These are phyloP conservation scores for Hydrophis major DNA, from an alignment of 2,797 vertebrate genomes.

Conservation along the genomic window DNA sequence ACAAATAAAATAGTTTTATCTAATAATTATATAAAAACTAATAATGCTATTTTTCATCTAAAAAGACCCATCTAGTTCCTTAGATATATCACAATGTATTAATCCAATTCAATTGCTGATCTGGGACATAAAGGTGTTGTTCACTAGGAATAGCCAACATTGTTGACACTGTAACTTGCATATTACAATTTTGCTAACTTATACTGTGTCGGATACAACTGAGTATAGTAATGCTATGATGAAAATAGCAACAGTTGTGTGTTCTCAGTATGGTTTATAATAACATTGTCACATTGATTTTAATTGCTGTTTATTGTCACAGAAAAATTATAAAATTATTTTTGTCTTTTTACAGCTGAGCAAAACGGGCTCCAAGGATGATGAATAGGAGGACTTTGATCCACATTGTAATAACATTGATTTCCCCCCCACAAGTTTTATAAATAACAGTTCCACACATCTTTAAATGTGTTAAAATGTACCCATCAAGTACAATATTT, in stretches of 20 bases:
- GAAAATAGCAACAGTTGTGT: not conserved
- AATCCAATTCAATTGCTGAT: not conserved
- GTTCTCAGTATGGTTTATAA: not conserved
- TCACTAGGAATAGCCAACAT: not conserved
- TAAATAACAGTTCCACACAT: conserved; percentile 64
- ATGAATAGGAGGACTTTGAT: conserved; percentile 76
- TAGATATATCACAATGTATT: not conserved
- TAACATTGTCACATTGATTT: not conserved
- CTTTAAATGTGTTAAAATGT: conserved; percentile 53
- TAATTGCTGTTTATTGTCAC: not conserved
- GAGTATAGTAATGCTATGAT: not conserved
- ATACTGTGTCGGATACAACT: not conserved
- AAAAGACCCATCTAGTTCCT: not conserved
- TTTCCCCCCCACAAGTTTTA: conserved; percentile 61
- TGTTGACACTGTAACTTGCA: not conserved
- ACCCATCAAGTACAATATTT: conserved; percentile 48
- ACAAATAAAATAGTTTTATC: not conserved
- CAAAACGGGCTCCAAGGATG: conserved; percentile 93
- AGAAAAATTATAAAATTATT: conserved; percentile 48
- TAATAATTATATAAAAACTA: not conserved
- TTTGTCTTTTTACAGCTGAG: conserved; percentile 80
- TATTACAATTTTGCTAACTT: not conserved
- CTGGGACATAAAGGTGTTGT: not conserved
- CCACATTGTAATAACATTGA: conserved; percentile 55
- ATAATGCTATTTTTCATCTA: not conserved